phyloP scores from a whole-genome alignment of 2,797 vertebrate genomes.

The Rhinogobio ventralis region DNA sequence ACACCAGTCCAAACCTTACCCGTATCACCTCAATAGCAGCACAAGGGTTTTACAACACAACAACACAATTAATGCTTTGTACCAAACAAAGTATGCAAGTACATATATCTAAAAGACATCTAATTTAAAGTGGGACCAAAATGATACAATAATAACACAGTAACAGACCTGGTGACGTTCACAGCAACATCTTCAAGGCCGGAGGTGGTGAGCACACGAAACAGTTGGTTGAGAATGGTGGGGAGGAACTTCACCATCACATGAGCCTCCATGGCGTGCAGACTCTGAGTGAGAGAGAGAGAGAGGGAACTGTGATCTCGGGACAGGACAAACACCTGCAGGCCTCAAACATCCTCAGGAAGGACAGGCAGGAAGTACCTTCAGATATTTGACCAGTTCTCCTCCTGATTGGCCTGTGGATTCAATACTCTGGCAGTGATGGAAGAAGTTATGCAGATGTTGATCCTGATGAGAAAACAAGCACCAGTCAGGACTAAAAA shows the following conservation, averaged over 20 bases:
- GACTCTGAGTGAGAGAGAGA: constrained; percentile 79
- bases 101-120: neutral
- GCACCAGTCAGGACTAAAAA: neutral
- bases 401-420: constrained; percentile 85
- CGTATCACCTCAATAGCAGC: neutral
- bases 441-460: constrained; percentile 97
- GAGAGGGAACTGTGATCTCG: neutral
- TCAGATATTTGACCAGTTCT: constrained; percentile 96
- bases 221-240: constrained; percentile 94
- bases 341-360: constrained; percentile 56
- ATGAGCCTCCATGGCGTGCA: constrained; percentile 95
- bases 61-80: neutral
- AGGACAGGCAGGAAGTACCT: constrained; percentile 78
- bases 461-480: constrained; percentile 83
- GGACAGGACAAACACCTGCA: constrained; percentile 35
- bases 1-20: neutral
- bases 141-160: neutral
- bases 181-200: constrained; percentile 92
- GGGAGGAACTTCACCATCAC: constrained; percentile 97
- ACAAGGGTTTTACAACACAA: neutral
- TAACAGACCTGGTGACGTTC: constrained; percentile 89
- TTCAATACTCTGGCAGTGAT: constrained; percentile 91
- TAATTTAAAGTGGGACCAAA: neutral
- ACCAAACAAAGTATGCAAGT: neutral
- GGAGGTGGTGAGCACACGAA: constrained; percentile 90